phyloP scores from a whole-genome alignment of 2,797 vertebrate species.

The Hyperoplus lanceolatus region DNA sequence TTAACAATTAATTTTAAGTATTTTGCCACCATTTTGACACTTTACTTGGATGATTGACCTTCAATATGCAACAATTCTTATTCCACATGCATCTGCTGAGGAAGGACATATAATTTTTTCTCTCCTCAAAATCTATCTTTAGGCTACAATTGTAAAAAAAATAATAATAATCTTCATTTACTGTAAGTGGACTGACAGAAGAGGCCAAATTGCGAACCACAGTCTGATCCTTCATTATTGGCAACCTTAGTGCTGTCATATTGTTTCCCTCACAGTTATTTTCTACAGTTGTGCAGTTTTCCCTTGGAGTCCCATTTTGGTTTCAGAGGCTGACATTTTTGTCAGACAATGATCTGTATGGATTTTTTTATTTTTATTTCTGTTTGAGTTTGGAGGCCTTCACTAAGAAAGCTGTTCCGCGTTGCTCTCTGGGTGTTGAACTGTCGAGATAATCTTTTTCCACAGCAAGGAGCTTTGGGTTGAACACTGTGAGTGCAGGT shows the following conservation, averaged over 20 bases:
- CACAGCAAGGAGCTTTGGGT: constrained; percentile 32
- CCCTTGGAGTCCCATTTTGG: constrained; percentile 30
- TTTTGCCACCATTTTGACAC: neutral
- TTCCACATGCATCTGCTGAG: too few species aligned
- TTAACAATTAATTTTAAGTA: neutral
- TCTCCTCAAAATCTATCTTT: too few species aligned
- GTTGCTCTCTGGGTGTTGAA: constrained; percentile 27
- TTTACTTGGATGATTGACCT: neutral
- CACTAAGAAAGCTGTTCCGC: constrained; percentile 14
- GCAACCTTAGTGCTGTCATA: constrained; percentile 4
- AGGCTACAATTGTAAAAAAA: too few species aligned
- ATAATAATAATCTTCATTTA: neutral
- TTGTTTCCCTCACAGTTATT: constrained; percentile 42
- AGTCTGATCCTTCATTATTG: constrained; percentile 34
- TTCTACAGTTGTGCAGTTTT: constrained; percentile 40
- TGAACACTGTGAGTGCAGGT: constrained; percentile 30
- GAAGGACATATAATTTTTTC: too few species aligned
- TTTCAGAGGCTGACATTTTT: constrained; percentile 26
- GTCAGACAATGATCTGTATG: constrained; percentile 40
- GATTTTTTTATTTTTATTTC: constrained; percentile 49
- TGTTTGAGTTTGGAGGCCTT: constrained; percentile 42
- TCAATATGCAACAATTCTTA: neutral
- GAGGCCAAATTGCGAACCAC: constrained; percentile 23
- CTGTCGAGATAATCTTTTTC: constrained; percentile 38
- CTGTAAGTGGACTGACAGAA: constrained; percentile 22